Evolutionary conservation across 92 coral and sea anemone genomes (phyloP).

Genomic region (Porites lobata): DNA sequence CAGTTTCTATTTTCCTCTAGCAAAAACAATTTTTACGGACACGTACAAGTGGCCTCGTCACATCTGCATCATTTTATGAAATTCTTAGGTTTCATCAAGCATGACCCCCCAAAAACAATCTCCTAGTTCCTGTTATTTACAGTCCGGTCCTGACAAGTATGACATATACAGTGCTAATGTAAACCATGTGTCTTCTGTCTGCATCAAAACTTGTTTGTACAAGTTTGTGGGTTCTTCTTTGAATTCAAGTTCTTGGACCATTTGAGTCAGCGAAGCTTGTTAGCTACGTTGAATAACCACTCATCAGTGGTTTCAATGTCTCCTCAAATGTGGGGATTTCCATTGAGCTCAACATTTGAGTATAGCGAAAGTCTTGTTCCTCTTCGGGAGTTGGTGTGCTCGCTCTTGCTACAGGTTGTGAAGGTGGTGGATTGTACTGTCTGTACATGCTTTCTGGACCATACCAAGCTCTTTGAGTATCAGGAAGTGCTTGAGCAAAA

Average conservation of each 20-base stretch:
- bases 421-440: constrained; percentile 49
- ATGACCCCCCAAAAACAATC: too few relatives aligned
- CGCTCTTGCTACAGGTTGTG: constrained; percentile 87
- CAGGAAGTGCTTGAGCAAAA: constrained; percentile 36
- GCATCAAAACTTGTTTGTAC: too few relatives aligned
- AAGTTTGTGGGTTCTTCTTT: too few relatives aligned
- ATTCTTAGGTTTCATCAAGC: too few relatives aligned
- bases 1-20: background rate
- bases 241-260: background rate
- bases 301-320: constrained; percentile 89
- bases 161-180: too few relatives aligned
- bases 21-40: background rate
- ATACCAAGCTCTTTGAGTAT: constrained; percentile 77
- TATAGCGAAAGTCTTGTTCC: constrained; percentile 60
- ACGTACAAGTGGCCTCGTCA: too few relatives aligned
- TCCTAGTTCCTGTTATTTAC: too few relatives aligned
- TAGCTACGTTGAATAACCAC: constrained; percentile 29
- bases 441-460: constrained; percentile 64
- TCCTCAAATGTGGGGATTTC: constrained; percentile 99
- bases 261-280: background rate
- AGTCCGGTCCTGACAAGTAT: too few relatives aligned
- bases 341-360: constrained; percentile 82
- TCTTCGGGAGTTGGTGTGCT: constrained; percentile 88
- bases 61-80: too few relatives aligned
- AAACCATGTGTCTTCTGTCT: too few relatives aligned